These are phyloP conservation scores for Xylota segnis DNA, from an alignment of 2,888 invertebrate genomes.

Conservation along the genomic window DNA sequence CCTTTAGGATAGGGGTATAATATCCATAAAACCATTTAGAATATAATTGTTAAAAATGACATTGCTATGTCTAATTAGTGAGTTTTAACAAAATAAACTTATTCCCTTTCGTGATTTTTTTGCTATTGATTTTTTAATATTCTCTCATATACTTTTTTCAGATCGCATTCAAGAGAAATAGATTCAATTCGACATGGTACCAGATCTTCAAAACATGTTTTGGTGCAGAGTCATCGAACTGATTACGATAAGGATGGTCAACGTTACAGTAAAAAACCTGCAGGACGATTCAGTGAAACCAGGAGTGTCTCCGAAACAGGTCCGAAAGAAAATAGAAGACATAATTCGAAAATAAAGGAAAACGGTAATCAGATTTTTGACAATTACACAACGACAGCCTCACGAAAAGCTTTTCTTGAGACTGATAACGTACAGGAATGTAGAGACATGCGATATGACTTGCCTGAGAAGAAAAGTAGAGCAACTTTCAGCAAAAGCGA, in stretches of 20 bases:
- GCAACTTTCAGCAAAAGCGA: slow-evolving; percentile 58
- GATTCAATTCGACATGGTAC: slow-evolving; percentile 54
- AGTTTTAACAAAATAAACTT: no score
- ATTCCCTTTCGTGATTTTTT: not conserved
- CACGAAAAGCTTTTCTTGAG: slow-evolving; percentile 52
- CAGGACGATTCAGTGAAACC: slow-evolving; percentile 58
- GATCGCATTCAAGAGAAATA: slow-evolving; percentile 67
- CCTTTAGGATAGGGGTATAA: no score
- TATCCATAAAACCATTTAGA: no score
- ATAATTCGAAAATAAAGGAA: slow-evolving; percentile 66
- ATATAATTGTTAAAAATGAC: no score
- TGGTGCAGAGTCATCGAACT: slow-evolving; percentile 82
- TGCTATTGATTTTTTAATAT: not conserved
- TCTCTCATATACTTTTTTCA: slow-evolving; percentile 5
- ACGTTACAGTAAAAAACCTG: slow-evolving; percentile 55
- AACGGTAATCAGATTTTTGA: slow-evolving; percentile 61
- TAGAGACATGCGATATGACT: slow-evolving; percentile 85
- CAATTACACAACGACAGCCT: slow-evolving; percentile 36
- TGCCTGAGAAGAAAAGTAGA: slow-evolving; percentile 81
- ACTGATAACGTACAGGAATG: slow-evolving; percentile 85
- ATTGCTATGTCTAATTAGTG: no score
- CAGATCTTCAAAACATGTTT: slow-evolving; percentile 35
- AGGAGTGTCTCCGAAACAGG: slow-evolving; percentile 49
- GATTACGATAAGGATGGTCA: slow-evolving; percentile 71
- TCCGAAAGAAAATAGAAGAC: slow-evolving; percentile 64